These are phyloP conservation scores for Corythoichthys intestinalis DNA, from an alignment of 2,113 vertebrate genomes.

Conservation along the genomic window DNA sequence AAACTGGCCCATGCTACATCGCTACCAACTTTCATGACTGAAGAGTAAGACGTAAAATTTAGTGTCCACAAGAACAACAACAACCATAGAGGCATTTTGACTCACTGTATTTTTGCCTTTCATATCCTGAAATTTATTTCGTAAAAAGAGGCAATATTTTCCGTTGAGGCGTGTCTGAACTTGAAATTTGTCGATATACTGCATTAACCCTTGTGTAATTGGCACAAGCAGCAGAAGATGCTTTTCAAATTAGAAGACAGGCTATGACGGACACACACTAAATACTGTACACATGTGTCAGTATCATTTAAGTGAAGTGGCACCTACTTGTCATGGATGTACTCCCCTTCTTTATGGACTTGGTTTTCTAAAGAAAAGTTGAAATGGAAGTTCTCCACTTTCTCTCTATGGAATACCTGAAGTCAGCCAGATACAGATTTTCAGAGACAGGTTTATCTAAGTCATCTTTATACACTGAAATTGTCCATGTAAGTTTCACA, in stretches of 20 bases:
- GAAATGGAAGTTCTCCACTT: constrained; percentile 81
- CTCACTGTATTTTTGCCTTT: no score
- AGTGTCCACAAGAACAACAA: no score
- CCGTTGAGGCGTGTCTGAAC: no score
- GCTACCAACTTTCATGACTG: no score
- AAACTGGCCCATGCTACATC: no score
- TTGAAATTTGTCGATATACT: neutral
- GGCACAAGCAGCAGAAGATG: neutral
- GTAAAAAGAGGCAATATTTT: no score
- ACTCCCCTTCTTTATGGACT: constrained; percentile 84
- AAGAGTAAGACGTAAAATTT: no score
- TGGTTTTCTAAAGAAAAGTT: constrained; percentile 96
- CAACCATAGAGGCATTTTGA: no score
- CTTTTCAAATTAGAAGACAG: neutral
- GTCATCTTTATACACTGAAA: neutral
- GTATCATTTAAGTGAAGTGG: neutral
- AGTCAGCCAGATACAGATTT: neutral
- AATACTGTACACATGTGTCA: neutral
- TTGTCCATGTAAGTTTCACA: neutral
- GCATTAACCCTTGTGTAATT: neutral
- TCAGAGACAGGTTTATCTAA: neutral
- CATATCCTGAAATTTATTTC: no score
- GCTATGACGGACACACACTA: neutral
- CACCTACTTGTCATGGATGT: constrained; percentile 85
- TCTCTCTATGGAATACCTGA: constrained; percentile 76